A percentile compares a stretch with the other conserved stretches of the same genome.
phyloP scores from a whole-genome alignment of 2,888 invertebrate genomes.

The Chalcis sispes region DNA sequence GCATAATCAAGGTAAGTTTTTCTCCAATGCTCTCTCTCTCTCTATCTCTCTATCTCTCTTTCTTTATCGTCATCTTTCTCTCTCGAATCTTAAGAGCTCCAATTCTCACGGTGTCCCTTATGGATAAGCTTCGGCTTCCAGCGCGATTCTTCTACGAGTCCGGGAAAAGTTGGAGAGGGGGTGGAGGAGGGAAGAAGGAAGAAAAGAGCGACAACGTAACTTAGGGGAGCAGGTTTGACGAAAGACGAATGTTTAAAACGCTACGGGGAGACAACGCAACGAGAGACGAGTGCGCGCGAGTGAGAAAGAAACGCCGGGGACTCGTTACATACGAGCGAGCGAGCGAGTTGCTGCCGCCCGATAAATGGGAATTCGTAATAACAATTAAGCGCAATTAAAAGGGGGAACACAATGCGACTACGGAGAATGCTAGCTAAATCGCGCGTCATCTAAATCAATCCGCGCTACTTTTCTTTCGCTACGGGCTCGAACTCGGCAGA shows the following conservation, averaged over 20 bases:
- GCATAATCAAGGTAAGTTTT: slow-evolving; percentile 75
- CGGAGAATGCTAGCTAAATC: background rate
- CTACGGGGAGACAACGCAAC: background rate
- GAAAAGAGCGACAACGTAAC: no score
- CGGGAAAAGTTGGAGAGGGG: background rate
- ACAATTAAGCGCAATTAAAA: slow-evolving; percentile 56
- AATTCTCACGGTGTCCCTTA: slow-evolving; percentile 74
- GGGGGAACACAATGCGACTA: slow-evolving; percentile 39
- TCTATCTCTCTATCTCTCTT: background rate
- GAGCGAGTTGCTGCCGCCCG: slow-evolving; percentile 14
- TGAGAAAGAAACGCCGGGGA: background rate
- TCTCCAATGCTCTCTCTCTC: slow-evolving; percentile 32
- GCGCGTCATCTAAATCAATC: slow-evolving; percentile 49
- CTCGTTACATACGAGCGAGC: no score
- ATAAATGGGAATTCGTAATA: slow-evolving; percentile 48
- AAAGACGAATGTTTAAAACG: slow-evolving; percentile 32
- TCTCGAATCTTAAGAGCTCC: slow-evolving; percentile 62
- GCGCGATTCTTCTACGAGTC: slow-evolving; percentile 40
- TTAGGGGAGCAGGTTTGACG: slow-evolving; percentile 13
- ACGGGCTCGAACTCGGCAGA: background rate
- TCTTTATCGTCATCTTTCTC: background rate
- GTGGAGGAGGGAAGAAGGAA: background rate
- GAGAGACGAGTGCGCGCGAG: slow-evolving; percentile 12
- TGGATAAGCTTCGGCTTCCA: slow-evolving; percentile 59
- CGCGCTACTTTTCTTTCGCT: background rate